phyloP scores from a whole-genome alignment of 2,113 vertebrate genomes.

The Tamias sibiricus region DNA sequence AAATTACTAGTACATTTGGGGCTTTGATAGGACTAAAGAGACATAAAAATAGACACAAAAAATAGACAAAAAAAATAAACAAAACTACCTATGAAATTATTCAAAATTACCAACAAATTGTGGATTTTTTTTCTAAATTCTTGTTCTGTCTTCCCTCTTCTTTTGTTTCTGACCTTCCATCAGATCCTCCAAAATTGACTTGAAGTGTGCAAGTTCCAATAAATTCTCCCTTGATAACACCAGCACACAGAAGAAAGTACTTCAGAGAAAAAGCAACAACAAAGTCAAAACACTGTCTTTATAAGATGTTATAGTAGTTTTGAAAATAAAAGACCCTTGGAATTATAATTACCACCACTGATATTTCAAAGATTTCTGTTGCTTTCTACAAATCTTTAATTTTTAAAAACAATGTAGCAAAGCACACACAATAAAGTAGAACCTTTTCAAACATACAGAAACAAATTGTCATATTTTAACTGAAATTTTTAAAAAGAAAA shows the following conservation, averaged over 20 bases:
- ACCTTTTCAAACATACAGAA: background rate
- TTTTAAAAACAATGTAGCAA: background rate
- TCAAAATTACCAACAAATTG: background rate
- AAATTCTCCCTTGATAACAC: background rate
- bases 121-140: background rate
- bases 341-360: background rate
- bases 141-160: background rate
- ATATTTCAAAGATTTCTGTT: background rate
- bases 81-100: background rate
- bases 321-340: background rate
- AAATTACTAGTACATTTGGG: background rate
- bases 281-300: background rate
- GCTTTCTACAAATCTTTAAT: background rate
- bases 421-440: background rate
- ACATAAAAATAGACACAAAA: background rate
- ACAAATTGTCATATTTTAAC: background rate
- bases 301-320: background rate
- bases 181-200: background rate
- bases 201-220: background rate
- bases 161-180: background rate
- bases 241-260: background rate
- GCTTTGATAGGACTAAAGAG: background rate
- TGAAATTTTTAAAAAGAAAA: background rate
- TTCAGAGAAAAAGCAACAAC: background rate
- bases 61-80: background rate